Conservation (phyloP, 2,797 vertebrate species). For the Galaxias olidus region DNA sequence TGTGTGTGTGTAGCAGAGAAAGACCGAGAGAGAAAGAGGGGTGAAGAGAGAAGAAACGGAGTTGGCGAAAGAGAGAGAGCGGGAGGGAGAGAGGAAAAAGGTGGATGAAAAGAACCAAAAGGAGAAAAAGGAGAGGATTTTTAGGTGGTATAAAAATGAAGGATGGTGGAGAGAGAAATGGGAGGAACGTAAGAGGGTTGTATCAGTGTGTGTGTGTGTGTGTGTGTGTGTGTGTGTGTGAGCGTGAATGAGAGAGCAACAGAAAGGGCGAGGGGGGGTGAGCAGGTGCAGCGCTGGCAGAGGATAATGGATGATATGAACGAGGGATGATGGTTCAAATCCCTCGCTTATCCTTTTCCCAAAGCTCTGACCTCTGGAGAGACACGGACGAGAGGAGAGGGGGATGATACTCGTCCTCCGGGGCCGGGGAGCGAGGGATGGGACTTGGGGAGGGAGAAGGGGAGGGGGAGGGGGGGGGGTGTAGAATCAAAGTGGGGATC, state of each 20-base stretch:
- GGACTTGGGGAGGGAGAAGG: background rate
- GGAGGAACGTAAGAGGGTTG: background rate
- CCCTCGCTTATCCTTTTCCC: background rate
- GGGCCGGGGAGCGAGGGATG: background rate
- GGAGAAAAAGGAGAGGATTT: background rate
- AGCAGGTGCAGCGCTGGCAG: background rate
- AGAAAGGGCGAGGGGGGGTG: background rate
- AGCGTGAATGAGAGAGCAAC: background rate
- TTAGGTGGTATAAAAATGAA: background rate
- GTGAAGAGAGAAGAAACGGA: no score
- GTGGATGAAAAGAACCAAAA: slow-evolving; percentile 48
- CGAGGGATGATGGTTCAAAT: background rate
- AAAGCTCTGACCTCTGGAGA: background rate
- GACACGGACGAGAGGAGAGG: no score
- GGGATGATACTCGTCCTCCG: background rate
- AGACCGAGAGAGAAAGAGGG: slow-evolving; percentile 11
- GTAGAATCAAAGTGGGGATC: slow-evolving; percentile 50
- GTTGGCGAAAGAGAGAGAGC: no score
- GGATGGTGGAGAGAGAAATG: background rate
- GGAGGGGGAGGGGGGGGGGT: slow-evolving; percentile 20
- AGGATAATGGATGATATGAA: background rate
- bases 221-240: background rate
- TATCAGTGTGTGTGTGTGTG: background rate
- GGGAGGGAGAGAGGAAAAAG: slow-evolving; percentile 14
- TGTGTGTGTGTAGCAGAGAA: background rate